Base-by-base conservation (phyloP, 2,797 vertebrate genomes). In the Mustela erminea region DNA sequence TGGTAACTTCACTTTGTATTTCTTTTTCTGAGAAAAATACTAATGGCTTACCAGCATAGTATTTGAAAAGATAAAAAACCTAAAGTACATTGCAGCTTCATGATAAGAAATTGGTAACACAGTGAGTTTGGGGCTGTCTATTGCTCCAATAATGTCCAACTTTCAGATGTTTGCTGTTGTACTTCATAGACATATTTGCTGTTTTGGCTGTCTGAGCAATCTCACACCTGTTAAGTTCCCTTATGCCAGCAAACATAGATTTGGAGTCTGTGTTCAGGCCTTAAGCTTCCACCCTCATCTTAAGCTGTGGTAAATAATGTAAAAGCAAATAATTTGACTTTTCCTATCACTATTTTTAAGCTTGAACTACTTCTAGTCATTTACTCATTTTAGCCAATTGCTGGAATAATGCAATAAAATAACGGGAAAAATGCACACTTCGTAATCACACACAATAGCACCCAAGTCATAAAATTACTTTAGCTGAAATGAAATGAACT, bases 261-360 rank as follows among this genome's bases (percentile, higher is more conserved):
- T 74, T 2, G 4, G 35, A 84, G n/a, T 64, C 38, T 90, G 52
- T 12, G 29, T 85, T 87, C 7, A n/a, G 23, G 64, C 46, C 77
- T 84, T 38, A 64, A 32, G 58, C 49, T 81, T 62, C 38, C 8
- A 60, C n/a, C 21, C 95, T 68, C 32, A 62, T 56, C 52, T 89
- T 60, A 89, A 68, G 35, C 35, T 81, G 35, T 6, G 13, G 27
- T 85, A 92, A 92, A 78, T 49, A 87, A 64, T 43, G 21, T 90
- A 92, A 94, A 90, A 75, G 52, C 64, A 92, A 82, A 72, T 32
- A 80, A 29, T 68, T 87, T 89, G 62, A 83, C 35, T 83, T 97
- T 87, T 66, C 12, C 14, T 52, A 25, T 60, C 20, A 66, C 58
- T 70, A 23, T 21, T 85, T 95, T 93, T 43, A 74, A 93, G 23